Evolutionary conservation across 2,797 vertebrate species (phyloP).

Genomic region (Lophura swinhoii): DNA sequence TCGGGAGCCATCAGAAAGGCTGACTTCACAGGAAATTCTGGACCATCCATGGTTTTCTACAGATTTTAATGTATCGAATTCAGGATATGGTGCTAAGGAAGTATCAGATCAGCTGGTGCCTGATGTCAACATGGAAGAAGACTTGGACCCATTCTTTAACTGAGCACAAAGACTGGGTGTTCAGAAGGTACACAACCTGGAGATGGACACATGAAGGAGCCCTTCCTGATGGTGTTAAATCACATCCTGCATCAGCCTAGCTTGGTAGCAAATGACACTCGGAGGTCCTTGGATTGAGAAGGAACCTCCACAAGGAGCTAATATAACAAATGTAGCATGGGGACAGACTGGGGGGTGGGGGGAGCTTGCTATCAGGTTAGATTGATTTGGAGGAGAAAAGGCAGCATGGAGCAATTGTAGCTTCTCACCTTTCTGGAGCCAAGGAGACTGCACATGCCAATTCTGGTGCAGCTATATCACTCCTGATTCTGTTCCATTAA

Average conservation of each 20-base stretch:
- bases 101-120: constrained; percentile 96
- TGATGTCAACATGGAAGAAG: constrained; percentile 98
- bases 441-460: constrained; percentile 82
- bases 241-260: constrained; percentile 78
- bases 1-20: constrained; percentile 94
- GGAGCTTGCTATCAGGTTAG: constrained; percentile 79
- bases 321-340: constrained; percentile 85
- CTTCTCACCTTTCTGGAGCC: constrained; percentile 80
- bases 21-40: constrained; percentile 97
- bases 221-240: constrained; percentile 85
- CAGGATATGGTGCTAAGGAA: constrained; percentile 88
- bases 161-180: constrained; percentile 83
- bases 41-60: constrained; percentile 97
- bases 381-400: constrained; percentile 77
- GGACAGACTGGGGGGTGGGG: constrained; percentile 70
- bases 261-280: constrained; percentile 76
- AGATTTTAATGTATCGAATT: constrained; percentile 83
- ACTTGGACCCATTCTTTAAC: constrained; percentile 98
- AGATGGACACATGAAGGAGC: constrained; percentile 83
- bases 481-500: constrained; percentile 80
- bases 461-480: constrained; percentile 81
- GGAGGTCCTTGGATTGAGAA: constrained; percentile 73
- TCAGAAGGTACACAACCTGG: constrained; percentile 80
- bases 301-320: constrained; percentile 78
- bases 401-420: constrained; percentile 79